Evolutionary conservation across 2,797 vertebrate species (phyloP), one percentile per base, ranked within the genome.

Genomic region (Momotus momota): DNA sequence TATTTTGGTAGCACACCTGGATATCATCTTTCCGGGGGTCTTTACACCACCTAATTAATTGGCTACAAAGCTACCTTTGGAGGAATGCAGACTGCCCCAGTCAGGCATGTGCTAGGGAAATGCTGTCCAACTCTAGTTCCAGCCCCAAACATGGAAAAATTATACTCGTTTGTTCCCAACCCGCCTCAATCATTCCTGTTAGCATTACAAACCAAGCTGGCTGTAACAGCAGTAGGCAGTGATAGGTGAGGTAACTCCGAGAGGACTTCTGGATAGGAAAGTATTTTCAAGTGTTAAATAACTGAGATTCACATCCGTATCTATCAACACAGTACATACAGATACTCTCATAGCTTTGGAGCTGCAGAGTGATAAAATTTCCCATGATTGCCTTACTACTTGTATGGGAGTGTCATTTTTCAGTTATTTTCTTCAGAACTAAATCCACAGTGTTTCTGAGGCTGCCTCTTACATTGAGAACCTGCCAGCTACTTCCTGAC

Each of bases 391-490:
- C 41, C 16, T 81, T 46, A 46, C 62, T 64, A 26, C 64, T 90
- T 79, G 15, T 35, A 49, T 8, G 7, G 23, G 81, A 88, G 25
- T 55, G 14, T 35, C 7, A 81, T 88, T 84, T 88, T 81, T 25
- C 27, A 74, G 41, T 71, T 91, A 81, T 52, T 88, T 88, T 90
- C 73, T 90, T 83, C 80, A 91, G 46, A 95, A 93, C 61, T 74
- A 77, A 73, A 60, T 49, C 33, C 11, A 35, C 23, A 35, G 7
- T 17, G 66, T 40, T 88, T 83, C 66, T 43, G 31, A 74, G 41
- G 20, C 49, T 88, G 48, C 51, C 41, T 80, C 45, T 94, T 73
- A 73, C 13, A 64, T 0, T 55, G 31, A 90, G 57, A 92, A 11
- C 17, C 65, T 90, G 51, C 25, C 62, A 62, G 75, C 26, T 84